These are phyloP conservation scores for Drosophila setosimentum DNA, from an alignment of 2,888 invertebrate genomes.

Conservation along the genomic window DNA sequence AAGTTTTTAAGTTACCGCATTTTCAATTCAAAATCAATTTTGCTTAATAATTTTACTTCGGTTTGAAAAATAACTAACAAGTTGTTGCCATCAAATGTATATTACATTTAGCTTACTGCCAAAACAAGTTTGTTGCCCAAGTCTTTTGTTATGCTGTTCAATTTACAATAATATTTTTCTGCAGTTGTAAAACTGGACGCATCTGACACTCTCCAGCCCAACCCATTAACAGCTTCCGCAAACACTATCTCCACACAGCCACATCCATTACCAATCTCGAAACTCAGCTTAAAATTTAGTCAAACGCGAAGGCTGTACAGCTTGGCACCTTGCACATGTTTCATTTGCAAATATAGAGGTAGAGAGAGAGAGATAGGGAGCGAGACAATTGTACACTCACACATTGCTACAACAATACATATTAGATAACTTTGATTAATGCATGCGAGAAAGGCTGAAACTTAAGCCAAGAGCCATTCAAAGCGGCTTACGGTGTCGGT, in stretches of 20 bases:
- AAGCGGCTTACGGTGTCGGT: slow-evolving; percentile 49
- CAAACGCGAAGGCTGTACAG: slow-evolving; percentile 73
- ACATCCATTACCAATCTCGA: slow-evolving; percentile 22
- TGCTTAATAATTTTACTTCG: background rate
- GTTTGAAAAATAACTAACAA: background rate
- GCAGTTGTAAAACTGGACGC: slow-evolving; percentile 38
- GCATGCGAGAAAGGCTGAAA: slow-evolving; percentile 67
- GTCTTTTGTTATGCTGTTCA: slow-evolving; percentile 55
- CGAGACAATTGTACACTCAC: slow-evolving; percentile 11
- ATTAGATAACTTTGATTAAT: slow-evolving; percentile 75
- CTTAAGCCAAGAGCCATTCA: slow-evolving; percentile 47
- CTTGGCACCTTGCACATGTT: slow-evolving; percentile 60
- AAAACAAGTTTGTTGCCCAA: slow-evolving; percentile 56
- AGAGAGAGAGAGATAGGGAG: background rate
- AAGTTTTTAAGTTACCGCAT: background rate
- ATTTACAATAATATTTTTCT: slow-evolving; percentile 30
- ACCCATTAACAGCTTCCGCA: slow-evolving; percentile 69
- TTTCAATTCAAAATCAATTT: background rate
- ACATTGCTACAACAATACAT: slow-evolving; percentile 32
- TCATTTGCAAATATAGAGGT: slow-evolving; percentile 45
- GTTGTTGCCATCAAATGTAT: background rate
- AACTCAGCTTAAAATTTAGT: slow-evolving; percentile 71
- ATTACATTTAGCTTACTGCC: slow-evolving; percentile 4
- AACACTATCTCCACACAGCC: slow-evolving; percentile 54
- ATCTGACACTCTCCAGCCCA: slow-evolving; percentile 35